phyloP scores from a whole-genome alignment of 2,113 vertebrate genomes.

The Sander vitreus region DNA sequence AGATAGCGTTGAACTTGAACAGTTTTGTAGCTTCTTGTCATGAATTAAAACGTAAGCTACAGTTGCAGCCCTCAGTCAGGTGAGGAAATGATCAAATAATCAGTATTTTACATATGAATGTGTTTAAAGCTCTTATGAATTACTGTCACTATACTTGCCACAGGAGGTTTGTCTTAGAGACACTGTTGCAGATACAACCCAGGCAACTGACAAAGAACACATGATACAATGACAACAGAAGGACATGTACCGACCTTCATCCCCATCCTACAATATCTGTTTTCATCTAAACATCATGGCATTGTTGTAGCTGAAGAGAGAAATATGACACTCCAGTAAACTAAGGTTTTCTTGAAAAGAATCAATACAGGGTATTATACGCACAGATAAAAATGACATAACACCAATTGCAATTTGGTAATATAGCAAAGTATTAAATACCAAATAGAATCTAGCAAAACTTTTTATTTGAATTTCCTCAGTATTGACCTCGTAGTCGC shows the following conservation, averaged over 20 bases:
- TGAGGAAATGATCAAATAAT: slow-evolving; percentile 19
- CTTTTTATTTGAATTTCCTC: neutral
- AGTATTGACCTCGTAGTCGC: neutral
- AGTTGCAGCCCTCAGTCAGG: slow-evolving; percentile 9
- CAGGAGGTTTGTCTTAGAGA: neutral
- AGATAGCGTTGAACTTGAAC: slow-evolving; percentile 2
- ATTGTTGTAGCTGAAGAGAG: neutral
- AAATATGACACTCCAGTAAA: neutral
- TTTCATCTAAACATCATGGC: neutral
- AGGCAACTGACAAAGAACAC: slow-evolving; percentile 6
- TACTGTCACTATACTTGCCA: neutral
- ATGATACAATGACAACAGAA: neutral
- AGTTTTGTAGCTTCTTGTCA: slow-evolving; percentile 9
- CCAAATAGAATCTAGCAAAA: neutral
- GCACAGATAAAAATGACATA: neutral
- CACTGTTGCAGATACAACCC: neutral
- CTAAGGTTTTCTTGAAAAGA: neutral
- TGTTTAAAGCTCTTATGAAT: neutral
- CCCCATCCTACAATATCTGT: neutral
- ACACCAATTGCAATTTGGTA: neutral
- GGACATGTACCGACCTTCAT: neutral
- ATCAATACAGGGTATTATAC: neutral
- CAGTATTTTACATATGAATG: slow-evolving; percentile 8
- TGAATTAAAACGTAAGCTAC: slow-evolving; percentile 37
- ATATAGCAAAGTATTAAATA: no score